phyloP scores from a whole-genome alignment of 2,888 invertebrate genomes.

The Hypolimnas misippus region DNA sequence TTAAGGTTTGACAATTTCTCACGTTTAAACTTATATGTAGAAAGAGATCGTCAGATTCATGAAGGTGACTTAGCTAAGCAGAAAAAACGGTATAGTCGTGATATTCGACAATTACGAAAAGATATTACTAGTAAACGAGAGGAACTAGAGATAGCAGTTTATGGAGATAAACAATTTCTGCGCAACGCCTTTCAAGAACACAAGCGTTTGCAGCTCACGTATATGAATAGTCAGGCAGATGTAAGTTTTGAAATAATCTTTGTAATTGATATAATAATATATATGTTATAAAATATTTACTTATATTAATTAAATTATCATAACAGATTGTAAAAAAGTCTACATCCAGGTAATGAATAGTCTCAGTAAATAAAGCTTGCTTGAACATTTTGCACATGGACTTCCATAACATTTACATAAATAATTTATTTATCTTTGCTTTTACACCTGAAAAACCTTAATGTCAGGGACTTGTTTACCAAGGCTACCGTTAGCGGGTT shows the following conservation, averaged over 20 bases:
- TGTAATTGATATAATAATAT: no score
- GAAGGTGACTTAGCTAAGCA: constrained; percentile 83
- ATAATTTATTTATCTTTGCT: no score
- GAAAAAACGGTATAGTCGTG: constrained; percentile 77
- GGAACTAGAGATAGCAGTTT: constrained; percentile 83
- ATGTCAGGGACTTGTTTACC: no score
- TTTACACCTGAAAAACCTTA: no score
- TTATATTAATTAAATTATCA: no score
- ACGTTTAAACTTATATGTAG: constrained; percentile 54
- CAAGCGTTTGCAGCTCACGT: constrained; percentile 83
- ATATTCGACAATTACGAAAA: constrained; percentile 81
- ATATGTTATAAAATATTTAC: no score
- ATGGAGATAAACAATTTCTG: constrained; percentile 85
- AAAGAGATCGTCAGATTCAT: constrained; percentile 85
- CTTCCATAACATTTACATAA: no score
- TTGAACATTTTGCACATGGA: no score
- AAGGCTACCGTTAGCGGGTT: no score
- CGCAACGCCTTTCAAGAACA: constrained; percentile 84
- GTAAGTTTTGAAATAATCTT: constrained; percentile 59
- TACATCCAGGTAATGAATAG: no score
- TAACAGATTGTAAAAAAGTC: no score
- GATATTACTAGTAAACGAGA: constrained; percentile 82
- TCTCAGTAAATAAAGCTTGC: no score
- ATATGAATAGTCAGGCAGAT: constrained; percentile 79
- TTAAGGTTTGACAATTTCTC: not conserved